These are phyloP conservation scores for Phenganax marumi DNA, from an alignment of 92 coral and sea anemone species.

Conservation along the genomic window DNA sequence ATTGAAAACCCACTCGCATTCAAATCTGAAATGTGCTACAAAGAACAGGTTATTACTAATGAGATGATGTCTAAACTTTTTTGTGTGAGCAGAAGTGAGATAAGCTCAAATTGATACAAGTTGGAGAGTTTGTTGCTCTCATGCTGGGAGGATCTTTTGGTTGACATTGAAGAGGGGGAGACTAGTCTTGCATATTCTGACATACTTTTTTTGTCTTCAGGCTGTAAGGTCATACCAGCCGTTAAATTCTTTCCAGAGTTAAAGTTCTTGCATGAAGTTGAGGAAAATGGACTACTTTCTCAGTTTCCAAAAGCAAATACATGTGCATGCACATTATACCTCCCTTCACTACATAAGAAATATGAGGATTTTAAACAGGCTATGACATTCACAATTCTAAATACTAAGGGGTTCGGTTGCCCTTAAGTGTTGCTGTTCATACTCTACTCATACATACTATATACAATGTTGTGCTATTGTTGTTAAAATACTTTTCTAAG, in stretches of 20 bases:
- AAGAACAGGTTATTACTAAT: constrained; percentile 44
- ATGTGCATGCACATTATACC: constrained; percentile 57
- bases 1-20: constrained; percentile 47
- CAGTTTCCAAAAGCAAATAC: constrained; percentile 67
- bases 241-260: constrained; percentile 54
- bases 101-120: constrained; percentile 56
- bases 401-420: constrained; percentile 61
- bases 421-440: constrained; percentile 33
- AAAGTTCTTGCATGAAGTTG: constrained; percentile 30
- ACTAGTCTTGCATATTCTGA: constrained; percentile 51
- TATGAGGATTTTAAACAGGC: constrained; percentile 69
- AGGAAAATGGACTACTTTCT: constrained; percentile 30
- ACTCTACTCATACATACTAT: background rate
- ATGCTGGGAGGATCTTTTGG: constrained; percentile 67
- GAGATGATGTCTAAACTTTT: constrained; percentile 57
- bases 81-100: constrained; percentile 41
- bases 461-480: background rate
- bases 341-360: constrained; percentile 59
- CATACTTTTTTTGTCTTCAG: constrained; percentile 66
- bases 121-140: constrained; percentile 66
- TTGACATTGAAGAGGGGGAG: constrained; percentile 65
- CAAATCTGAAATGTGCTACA: constrained; percentile 54
- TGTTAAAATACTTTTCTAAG: background rate
- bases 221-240: constrained; percentile 61
- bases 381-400: constrained; percentile 61